A percentile compares a stretch with the other conserved stretches of the same genome.
Evolutionary conservation across 1,140 invertebrate species (phyloP).

Genomic region (Cotesia chilonis): DNA sequence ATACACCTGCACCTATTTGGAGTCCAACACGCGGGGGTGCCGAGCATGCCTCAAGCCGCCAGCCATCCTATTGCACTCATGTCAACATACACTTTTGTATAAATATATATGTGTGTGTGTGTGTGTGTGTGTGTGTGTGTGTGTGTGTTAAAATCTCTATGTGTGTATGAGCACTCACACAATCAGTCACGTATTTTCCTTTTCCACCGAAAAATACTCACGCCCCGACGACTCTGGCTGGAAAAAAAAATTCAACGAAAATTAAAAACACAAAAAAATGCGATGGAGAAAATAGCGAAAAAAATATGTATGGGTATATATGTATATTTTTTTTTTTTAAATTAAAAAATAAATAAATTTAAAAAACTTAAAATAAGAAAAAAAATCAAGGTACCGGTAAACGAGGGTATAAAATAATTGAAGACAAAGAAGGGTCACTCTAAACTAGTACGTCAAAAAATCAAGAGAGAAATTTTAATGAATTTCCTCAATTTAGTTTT

Average conservation of each 20-base stretch:
- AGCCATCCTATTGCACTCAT: constrained; percentile 29
- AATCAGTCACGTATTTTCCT: constrained; percentile 18
- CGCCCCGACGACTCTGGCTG: constrained; percentile 4
- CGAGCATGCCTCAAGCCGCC: constrained; percentile 32
- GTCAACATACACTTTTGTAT: constrained; percentile 26
- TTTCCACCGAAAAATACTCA: constrained; percentile 25
- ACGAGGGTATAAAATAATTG: too few species aligned
- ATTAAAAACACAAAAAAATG: neutral
- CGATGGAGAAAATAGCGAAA: neutral
- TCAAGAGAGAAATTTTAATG: too few species aligned
- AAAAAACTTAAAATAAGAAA: neutral
- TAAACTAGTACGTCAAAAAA: too few species aligned
- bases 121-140: too few species aligned
- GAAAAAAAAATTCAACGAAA: constrained; percentile 19
- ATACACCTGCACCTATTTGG: constrained; percentile 34
- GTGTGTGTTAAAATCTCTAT: neutral
- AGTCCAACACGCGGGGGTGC: constrained; percentile 29
- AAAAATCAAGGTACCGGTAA: neutral
- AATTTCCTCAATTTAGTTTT: neutral
- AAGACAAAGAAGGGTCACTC: too few species aligned
- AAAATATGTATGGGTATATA: neutral
- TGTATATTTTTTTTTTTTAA: neutral
- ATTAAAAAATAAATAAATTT: constrained; percentile 6
- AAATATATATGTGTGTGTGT: too few species aligned
- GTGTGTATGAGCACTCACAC: neutral